Conservation (phyloP, 2,888 invertebrate species). For the Torymus tubicola region DNA sequence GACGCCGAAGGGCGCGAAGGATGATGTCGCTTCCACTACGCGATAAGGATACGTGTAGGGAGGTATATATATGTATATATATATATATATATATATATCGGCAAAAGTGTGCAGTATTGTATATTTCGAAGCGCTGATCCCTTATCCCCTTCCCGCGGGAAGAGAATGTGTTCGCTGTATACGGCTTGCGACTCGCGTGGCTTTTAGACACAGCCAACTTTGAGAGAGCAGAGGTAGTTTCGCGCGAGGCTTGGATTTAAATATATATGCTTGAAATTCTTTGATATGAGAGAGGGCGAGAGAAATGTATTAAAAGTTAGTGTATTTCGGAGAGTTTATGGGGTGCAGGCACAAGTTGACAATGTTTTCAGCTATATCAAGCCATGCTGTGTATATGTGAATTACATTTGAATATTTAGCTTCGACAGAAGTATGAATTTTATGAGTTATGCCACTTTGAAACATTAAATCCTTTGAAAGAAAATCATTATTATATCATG, state of each 20-base stretch:
- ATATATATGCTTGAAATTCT: constrained; percentile 51
- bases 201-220: background rate
- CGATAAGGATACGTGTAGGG: constrained; percentile 29
- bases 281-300: constrained; percentile 22
- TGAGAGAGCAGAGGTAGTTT: constrained; percentile 34
- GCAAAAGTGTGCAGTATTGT: constrained; percentile 61
- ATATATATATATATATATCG: constrained; percentile 58
- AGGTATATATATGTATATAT: background rate
- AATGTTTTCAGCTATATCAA: constrained; percentile 26
- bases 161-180: constrained; percentile 26
- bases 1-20: constrained; percentile 45
- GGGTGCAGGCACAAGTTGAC: constrained; percentile 1
- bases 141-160: constrained; percentile 64
- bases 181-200: constrained; percentile 1
- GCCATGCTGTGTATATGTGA: background rate
- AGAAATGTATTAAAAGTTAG: constrained; percentile 47
- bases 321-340: constrained; percentile 33
- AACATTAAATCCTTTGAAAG: too few relatives aligned
- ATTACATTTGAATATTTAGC: constrained; percentile 46
- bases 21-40: constrained; percentile 9
- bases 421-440: constrained; percentile 25
- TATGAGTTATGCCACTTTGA: background rate
- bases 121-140: constrained; percentile 69
- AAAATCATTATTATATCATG: too few relatives aligned
- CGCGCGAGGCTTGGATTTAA: constrained; percentile 44